Conservation (phyloP, 2,888 invertebrate genomes). For the Frankliniella intonsa region DNA sequence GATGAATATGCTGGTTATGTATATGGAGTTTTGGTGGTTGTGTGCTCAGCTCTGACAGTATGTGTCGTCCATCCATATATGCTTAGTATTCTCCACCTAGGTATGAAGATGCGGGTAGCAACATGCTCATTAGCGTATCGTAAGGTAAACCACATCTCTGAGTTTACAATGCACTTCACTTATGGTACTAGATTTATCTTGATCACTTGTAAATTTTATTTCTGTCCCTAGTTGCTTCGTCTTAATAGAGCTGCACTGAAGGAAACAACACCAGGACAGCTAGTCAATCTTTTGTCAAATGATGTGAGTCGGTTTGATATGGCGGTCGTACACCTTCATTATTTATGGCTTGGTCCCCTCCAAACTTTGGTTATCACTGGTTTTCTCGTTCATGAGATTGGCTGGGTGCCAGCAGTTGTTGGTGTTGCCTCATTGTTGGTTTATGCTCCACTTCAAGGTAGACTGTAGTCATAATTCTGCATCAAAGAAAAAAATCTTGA, state of each 20-base stretch:
- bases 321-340: conserved; percentile 82
- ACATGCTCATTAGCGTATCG: conserved; percentile 78
- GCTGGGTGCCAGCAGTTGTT: conserved; percentile 59
- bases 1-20: conserved; percentile 61
- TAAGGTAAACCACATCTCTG: conserved; percentile 58
- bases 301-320: conserved; percentile 92
- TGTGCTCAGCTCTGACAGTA: conserved; percentile 69
- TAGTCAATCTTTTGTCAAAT: conserved; percentile 74
- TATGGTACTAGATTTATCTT: neutral
- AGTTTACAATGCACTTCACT: conserved; percentile 49
- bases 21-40: conserved; percentile 67
- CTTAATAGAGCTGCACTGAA: conserved; percentile 76
- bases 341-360: conserved; percentile 84
- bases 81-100: conserved; percentile 73
- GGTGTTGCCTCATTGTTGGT: conserved; percentile 66
- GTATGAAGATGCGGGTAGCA: conserved; percentile 78
- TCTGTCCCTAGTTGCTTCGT: conserved; percentile 54
- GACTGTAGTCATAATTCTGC: conserved; percentile 32
- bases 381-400: conserved; percentile 61
- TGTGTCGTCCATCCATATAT: conserved; percentile 82
- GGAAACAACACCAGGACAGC: conserved; percentile 71
- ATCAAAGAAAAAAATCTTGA: neutral
- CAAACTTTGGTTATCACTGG: conserved; percentile 72
- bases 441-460: conserved; percentile 70
- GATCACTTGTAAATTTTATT: conserved; percentile 41